Evolutionary conservation across 2,113 vertebrate genomes (phyloP).

Genomic region (Oreochromis spilurus): DNA sequence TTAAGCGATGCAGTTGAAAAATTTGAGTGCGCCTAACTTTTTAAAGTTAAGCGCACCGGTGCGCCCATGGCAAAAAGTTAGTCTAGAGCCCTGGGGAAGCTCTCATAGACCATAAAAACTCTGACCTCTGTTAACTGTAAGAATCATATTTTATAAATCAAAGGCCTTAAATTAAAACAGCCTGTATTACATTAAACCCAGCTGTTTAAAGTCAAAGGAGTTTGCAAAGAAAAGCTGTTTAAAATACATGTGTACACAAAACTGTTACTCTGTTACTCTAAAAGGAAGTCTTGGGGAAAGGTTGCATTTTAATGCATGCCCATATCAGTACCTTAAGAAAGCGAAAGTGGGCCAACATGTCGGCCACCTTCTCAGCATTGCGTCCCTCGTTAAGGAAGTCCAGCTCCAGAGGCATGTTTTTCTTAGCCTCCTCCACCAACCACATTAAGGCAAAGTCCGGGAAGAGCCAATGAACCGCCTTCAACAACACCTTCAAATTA

Average conservation of each 20-base stretch:
- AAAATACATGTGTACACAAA: neutral
- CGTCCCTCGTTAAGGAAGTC: constrained; percentile 94
- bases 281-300: neutral
- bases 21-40: no score
- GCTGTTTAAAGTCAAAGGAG: neutral
- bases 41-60: no score
- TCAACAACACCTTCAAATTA: constrained; percentile 77
- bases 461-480: constrained; percentile 86
- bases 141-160: neutral
- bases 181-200: neutral
- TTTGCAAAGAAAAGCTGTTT: neutral
- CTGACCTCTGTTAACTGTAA: constrained; percentile 5
- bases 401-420: constrained; percentile 92
- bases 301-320: neutral
- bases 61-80: no score
- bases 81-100: neutral
- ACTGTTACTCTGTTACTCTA: neutral
- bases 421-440: constrained; percentile 96
- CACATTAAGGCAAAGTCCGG: constrained; percentile 96
- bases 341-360: constrained; percentile 83
- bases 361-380: constrained; percentile 88
- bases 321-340: constrained; percentile 68
- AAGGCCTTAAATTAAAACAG: neutral
- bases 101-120: neutral
- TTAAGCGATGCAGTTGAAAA: no score